Base-by-base conservation (phyloP, 92 coral and sea anemone genomes). In the Epizoanthus scotinus region DNA sequence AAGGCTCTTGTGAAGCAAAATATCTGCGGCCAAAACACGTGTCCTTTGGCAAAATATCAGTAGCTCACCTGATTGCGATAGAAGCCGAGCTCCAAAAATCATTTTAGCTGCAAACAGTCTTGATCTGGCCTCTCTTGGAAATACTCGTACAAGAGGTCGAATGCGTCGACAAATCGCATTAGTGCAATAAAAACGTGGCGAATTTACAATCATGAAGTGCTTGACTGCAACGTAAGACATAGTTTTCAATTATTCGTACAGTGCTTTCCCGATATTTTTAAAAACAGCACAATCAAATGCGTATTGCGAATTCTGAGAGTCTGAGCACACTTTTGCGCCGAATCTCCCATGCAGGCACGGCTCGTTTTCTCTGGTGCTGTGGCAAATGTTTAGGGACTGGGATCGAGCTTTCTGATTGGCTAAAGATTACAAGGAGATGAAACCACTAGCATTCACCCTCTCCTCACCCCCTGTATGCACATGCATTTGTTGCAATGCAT, bases 21-120 rank as follows among this genome's bases (percentile, higher is more conserved):
- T 44, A 44, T 44, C 52, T 19, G 27, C 26, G 59, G 61, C 38
- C 81, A 31, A 40, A 40, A 58, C 31, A 75, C 38, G 68, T 2
- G n/a, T 42, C 24, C 20, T 20, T 59, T 75, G 81, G 81, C 67
- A 12, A 75, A 21, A 17, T 40, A 34, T 67, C 81, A 75, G 38
- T 17, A 20, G 25, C 81, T 75, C 81, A 75, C 81, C 81, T 75
- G 81, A 75, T 36, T 58, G 38, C 27, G 68, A 75, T 49, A 75
- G 61, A 25, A 20, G 60, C 6, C 81, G 81, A 18, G 67, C 14
- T 59, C 55, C 68, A 21, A 59, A 75, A 13, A 75, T 67, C 36
- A 8, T 59, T 60, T 58, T 75, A 31, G n/a, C 55, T 38, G 81
- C 21, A 58, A 12, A 5, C 24, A 71, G 40, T 5, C 52, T 34